Conservation (phyloP, 1,140 invertebrate species). For the Drosophila truncata region DNA sequence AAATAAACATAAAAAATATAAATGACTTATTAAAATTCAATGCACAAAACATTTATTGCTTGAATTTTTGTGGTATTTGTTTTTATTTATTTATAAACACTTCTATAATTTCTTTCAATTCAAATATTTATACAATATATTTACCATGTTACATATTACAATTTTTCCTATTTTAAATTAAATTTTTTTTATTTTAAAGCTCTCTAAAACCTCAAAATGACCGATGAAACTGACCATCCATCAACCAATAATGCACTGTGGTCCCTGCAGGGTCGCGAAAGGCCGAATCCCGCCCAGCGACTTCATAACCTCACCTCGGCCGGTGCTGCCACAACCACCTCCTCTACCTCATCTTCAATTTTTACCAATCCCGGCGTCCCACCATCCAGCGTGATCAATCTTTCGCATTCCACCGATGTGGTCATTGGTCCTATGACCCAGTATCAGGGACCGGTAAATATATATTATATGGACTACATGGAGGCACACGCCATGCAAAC, state of each 20-base stretch:
- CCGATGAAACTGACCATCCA: slow-evolving; percentile 24
- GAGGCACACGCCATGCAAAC: slow-evolving; percentile 73
- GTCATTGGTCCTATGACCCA: slow-evolving; percentile 85
- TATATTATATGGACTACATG: slow-evolving; percentile 85
- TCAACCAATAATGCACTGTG: slow-evolving; percentile 48
- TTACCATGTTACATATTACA: too few relatives aligned
- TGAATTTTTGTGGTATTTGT: too few relatives aligned
- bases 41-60: too few relatives aligned
- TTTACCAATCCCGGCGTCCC: slow-evolving; percentile 71
- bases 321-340: background rate
- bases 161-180: too few relatives aligned
- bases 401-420: slow-evolving; percentile 84
- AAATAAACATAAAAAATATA: too few relatives aligned
- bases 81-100: too few relatives aligned
- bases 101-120: too few relatives aligned
- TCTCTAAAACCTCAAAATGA: slow-evolving; percentile 3
- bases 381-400: slow-evolving; percentile 79
- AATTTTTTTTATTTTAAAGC: background rate
- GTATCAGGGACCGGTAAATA: slow-evolving; percentile 85
- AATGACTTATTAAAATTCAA: too few relatives aligned
- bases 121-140: background rate
- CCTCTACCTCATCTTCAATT: slow-evolving; percentile 34
- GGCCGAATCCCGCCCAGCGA: slow-evolving; percentile 31
- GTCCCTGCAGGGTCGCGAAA: slow-evolving; percentile 51
- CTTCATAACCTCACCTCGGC: slow-evolving; percentile 39